Base-by-base conservation (phyloP, 2,888 invertebrate species). In the Spicauda simplicius region DNA sequence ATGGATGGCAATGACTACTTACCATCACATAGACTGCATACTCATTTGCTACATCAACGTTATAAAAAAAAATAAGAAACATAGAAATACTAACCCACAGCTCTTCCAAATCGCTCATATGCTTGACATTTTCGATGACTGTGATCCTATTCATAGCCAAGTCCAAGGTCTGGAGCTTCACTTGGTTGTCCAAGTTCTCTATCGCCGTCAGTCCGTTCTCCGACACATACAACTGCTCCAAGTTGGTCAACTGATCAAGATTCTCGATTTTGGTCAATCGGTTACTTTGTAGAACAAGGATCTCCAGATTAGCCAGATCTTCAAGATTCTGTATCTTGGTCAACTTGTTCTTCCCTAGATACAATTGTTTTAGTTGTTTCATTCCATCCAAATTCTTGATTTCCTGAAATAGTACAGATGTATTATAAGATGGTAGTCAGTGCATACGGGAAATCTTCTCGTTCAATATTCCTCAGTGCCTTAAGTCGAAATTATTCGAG, bases 331-430 rank as follows among this genome's bases (percentile, higher is more conserved):
- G 95, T 58, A 99, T 96, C 86, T 96, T 96, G 0, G 94, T 91
- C 71, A 99, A 98, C 93, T 99, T 99, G 88, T 99, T 99, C 88
- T 98, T 99, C 14, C 98, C 99, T 64, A 99, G 89, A 88, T 96
- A 99, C 12, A 98, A 91, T 76, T 96, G 96, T 18, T 95, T 96
- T 18, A 99, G 89, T 65, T 95, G 95, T 2, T 92, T 94, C 70
- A 99, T 87, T 0, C 95, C 95, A 4, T 97, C 96, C 11, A 99
- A 86, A 86, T 98, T 97, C 84, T 97, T 97, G 73, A 99, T 97
- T 82, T 95, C 96, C 95, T 97, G 91, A 74, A 90, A 48, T 0
- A 7, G 4, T 14, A 16, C 4, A 48, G n/a, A 5, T 48, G 0
- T 16, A 6, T n/a, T n/a, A n/a, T 30, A 30, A n/a, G n/a, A n/a